Evolutionary conservation across 2,888 invertebrate species (phyloP).

Genomic region (Plebejus melissa): DNA sequence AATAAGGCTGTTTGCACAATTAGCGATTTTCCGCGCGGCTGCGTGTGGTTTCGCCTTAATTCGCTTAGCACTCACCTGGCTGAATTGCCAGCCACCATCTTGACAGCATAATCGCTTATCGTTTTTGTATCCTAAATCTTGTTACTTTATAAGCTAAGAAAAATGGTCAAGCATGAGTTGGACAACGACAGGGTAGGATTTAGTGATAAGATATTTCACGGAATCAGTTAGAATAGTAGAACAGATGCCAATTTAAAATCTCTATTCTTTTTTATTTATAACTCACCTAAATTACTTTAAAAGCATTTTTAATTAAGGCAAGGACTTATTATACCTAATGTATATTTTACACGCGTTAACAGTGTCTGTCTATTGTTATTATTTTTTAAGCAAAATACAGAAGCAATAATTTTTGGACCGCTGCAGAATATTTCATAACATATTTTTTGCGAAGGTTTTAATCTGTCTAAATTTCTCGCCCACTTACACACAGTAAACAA

Average conservation of each 20-base stretch:
- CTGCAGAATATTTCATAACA: conserved; percentile 4
- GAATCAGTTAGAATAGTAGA: no score
- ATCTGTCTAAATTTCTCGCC: conserved; percentile 3
- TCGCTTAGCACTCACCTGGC: conserved; percentile 26
- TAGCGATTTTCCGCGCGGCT: conserved; percentile 39
- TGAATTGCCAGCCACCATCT: neutral
- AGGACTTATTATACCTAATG: no score
- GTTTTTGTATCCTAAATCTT: conserved; percentile 6
- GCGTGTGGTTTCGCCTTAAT: conserved; percentile 32
- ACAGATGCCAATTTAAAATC: no score
- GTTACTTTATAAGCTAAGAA: neutral
- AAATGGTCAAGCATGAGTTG: neutral
- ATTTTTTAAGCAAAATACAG: neutral
- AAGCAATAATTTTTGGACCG: neutral
- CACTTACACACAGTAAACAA: conserved; percentile 21
- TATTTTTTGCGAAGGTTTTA: neutral
- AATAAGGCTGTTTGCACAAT: conserved; percentile 43
- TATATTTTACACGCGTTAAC: no score
- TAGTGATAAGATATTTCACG: no score
- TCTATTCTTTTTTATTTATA: no score
- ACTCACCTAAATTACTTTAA: no score
- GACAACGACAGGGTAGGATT: neutral
- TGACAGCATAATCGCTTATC: conserved; percentile 17
- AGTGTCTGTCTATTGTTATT: no score
- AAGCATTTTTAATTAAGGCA: no score